These are phyloP conservation scores for Drosophila neonasuta DNA, from an alignment of 2,888 invertebrate genomes.

Conservation along the genomic window DNA sequence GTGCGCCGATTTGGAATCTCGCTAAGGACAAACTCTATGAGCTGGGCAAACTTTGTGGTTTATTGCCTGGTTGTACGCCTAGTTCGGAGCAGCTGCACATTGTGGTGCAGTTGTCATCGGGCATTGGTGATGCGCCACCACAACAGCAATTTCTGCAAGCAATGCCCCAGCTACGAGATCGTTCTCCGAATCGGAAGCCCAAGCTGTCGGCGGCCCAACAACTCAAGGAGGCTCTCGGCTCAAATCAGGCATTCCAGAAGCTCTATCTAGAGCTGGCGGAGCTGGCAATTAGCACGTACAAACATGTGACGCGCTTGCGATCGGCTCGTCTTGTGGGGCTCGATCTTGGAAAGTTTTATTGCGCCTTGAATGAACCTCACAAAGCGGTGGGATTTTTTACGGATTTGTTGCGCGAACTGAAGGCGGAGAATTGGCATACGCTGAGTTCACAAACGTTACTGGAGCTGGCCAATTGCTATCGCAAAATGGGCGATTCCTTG, in stretches of 20 bases:
- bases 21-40: constrained; percentile 90
- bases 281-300: constrained; percentile 97
- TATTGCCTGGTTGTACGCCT: constrained; percentile 91
- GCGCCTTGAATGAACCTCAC: constrained; percentile 91
- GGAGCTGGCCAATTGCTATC: constrained; percentile 92
- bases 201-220: constrained; percentile 87
- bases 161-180: constrained; percentile 81
- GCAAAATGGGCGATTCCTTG: constrained; percentile 88
- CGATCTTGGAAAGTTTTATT: constrained; percentile 95
- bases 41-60: constrained; percentile 93
- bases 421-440: constrained; percentile 93
- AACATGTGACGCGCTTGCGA: constrained; percentile 91
- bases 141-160: constrained; percentile 76
- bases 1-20: constrained; percentile 93
- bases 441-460: constrained; percentile 92
- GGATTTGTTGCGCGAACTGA: constrained; percentile 92
- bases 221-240: constrained; percentile 94
- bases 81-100: constrained; percentile 94
- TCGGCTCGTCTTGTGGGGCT: constrained; percentile 94
- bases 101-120: constrained; percentile 94
- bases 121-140: constrained; percentile 90
- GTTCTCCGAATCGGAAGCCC: constrained; percentile 83
- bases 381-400: constrained; percentile 94
- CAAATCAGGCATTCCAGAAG: constrained; percentile 93
- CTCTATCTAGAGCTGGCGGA: constrained; percentile 97